Base-by-base conservation (phyloP, 2,797 vertebrate species). In the Pseudotriccus pelzelni region DNA sequence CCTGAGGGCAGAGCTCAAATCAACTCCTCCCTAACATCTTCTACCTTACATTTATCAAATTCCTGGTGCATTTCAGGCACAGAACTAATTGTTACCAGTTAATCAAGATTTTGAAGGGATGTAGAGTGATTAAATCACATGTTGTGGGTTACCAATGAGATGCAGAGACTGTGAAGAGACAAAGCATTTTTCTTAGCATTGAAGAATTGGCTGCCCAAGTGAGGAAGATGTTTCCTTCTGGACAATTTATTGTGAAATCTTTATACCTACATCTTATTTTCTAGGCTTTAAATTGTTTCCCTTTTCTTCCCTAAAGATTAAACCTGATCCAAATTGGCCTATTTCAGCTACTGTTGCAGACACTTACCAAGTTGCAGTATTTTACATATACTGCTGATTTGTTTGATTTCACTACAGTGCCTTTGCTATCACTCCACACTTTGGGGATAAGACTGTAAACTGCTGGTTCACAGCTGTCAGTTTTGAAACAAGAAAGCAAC, bases 401-500 rank as follows among this genome's bases (percentile, higher is more conserved):
- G 24, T 75, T 41, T 36, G 46, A 36, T 47, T 52, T 66, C 66
- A 46, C 27, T 72, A 4, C 19, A n/a, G 53, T 0, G 2, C 34
- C 50, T 59, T 68, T 56, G 25, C 7, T 62, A n/a, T 47, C 37
- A 14, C 9, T 11, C 18, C 15, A 47, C 0, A 4, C 28, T 14
- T 34, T 56, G 43, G 18, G 46, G 53, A 11, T 32, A 4, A 3
- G 28, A 32, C 47, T 36, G 70, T 22, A 59, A 73, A 82, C 67
- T 59, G 32, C 63, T 39, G 55, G 37, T 47, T 95, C 44, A 41
- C 43, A 87, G 74, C 70, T 89, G 74, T 63, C 70, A 36, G 43
- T 37, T 87, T 62, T 56, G 52, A 89, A 89, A 82, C 5, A 49
- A 63, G 56, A 67, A 87, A 90, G 28, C 63, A 77, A 60, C 44